Conservation (phyloP, 2,113 vertebrate genomes). For the Clupea harengus region DNA sequence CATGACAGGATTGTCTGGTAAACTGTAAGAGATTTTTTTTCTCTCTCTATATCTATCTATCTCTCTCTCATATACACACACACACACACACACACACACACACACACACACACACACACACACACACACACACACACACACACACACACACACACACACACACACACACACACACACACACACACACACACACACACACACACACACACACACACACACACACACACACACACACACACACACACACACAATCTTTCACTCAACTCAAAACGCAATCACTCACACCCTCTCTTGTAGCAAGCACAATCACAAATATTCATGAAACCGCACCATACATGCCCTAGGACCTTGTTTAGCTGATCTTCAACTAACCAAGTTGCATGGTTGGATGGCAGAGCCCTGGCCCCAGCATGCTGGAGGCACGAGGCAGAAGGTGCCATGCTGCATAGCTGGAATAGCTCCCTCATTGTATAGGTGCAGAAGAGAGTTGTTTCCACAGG, state of each 20-base stretch:
- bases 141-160: neutral
- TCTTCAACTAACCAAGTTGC: neutral
- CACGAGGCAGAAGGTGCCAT: conserved; percentile 56
- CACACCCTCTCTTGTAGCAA: neutral
- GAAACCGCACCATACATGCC: neutral
- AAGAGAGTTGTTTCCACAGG: neutral
- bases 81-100: neutral
- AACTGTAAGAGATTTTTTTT: neutral
- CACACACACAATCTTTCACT: neutral
- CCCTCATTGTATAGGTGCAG: conserved; percentile 48
- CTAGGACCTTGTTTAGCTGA: conserved; percentile 33
- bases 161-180: neutral
- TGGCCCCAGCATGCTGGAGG: conserved; percentile 52
- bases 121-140: neutral
- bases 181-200: neutral
- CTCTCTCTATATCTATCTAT: neutral
- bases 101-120: neutral
- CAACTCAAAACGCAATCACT: neutral
- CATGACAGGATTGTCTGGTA: neutral
- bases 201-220: too few relatives aligned
- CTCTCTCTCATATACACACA: neutral
- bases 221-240: neutral
- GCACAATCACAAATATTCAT: neutral
- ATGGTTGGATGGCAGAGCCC: conserved; percentile 8
- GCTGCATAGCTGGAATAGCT: conserved; percentile 68